Evolutionary conservation across 2,888 invertebrate genomes (phyloP), one percentile per base, ranked within the genome.

Genomic region (Philereme transversata): DNA sequence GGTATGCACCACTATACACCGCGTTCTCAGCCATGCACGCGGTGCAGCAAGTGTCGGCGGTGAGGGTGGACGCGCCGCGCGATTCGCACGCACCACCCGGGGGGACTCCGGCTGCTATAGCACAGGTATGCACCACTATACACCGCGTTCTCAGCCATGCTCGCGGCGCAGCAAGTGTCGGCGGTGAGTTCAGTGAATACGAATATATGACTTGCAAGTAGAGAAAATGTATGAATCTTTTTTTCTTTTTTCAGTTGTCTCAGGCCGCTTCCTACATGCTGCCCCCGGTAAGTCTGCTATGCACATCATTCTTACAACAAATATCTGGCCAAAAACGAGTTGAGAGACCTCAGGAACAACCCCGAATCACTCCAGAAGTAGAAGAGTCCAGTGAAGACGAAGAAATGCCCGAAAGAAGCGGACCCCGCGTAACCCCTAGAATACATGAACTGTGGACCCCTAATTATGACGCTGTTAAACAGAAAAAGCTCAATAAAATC

Each of bases 191-290:
- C n/a, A n/a, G n/a, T n/a, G n/a, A n/a, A n/a, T n/a, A n/a, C n/a
- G n/a, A n/a, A n/a, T n/a, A n/a, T n/a, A n/a, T n/a, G n/a, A n/a
- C n/a, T n/a, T n/a, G 61, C 22, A 22, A 22, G 22, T 22, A 22
- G 22, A 22, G 22, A 22, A 22, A 22, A 22, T 22, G 22, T 22
- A 22, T 22, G 22, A 22, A 57, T 47, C 53, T 34, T 36, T 22
- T 8, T 40, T 34, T 60, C 22, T 5, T 59, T 49, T 84, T 85
- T 11, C 81, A 93, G 93, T 86, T 92, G 51, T 68, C 91, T 34
- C 82, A 88, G 4, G 86, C 86, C 0, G 83, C 92, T 0, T 85
- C 92, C 0, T 90, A 93, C 70, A 92, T 92, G 87, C 75, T 91
- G 7, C 92, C 93, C 3, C 86, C 90, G 5, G 81, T 92, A 9